phyloP scores from a whole-genome alignment of 1,140 invertebrate species.

The Drosophila bocqueti region DNA sequence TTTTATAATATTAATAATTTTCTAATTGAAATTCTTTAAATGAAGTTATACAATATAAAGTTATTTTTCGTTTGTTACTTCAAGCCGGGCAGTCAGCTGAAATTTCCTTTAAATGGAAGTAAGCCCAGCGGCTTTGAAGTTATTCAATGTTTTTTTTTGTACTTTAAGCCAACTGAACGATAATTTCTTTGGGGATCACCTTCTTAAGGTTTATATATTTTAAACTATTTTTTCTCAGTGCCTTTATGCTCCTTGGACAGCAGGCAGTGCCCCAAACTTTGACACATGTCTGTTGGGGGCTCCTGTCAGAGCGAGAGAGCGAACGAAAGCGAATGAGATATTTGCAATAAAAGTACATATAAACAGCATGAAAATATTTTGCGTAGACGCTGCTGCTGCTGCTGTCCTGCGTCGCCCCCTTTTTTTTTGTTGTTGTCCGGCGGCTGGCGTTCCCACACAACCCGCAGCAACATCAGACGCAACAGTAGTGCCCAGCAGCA shows the following conservation, averaged over 20 bases:
- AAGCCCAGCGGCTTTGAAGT: neutral
- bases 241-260: slow-evolving; percentile 48
- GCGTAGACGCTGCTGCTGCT: slow-evolving; percentile 44
- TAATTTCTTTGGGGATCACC: neutral
- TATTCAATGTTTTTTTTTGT: no score
- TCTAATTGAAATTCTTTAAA: neutral
- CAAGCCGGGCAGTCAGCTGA: no score
- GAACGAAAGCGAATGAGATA: slow-evolving; percentile 51
- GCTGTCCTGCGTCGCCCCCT: neutral
- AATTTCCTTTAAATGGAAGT: no score
- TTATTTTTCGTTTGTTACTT: no score
- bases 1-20: no score
- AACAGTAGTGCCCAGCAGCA: slow-evolving; percentile 17
- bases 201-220: neutral
- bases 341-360: slow-evolving; percentile 83
- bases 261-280: slow-evolving; percentile 44
- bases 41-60: no score
- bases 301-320: slow-evolving; percentile 10
- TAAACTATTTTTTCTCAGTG: slow-evolving; percentile 33
- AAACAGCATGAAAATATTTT: slow-evolving; percentile 78
- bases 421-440: slow-evolving; percentile 16
- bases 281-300: slow-evolving; percentile 44
- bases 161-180: no score
- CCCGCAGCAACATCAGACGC: slow-evolving; percentile 49
- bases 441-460: slow-evolving; percentile 52